phyloP scores from a whole-genome alignment of 2,888 invertebrate genomes.

The Andrena camellia region DNA sequence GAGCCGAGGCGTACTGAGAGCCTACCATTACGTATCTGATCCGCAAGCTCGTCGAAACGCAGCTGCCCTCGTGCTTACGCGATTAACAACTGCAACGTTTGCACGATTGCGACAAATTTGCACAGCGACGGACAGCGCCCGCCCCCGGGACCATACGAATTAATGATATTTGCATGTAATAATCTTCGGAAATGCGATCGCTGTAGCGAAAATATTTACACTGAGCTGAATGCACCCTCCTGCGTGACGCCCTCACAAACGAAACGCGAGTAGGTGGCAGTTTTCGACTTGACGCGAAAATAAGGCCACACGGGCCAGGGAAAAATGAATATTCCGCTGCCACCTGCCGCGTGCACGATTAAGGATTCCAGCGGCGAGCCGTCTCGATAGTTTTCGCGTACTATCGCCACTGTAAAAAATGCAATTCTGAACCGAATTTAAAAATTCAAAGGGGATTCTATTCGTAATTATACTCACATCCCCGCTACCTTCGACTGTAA shows the following conservation, averaged over 20 bases:
- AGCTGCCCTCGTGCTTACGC: neutral
- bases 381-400: neutral
- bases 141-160: constrained; percentile 13
- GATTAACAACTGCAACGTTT: constrained; percentile 29
- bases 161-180: constrained; percentile 42
- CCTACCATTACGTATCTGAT: too few relatives aligned
- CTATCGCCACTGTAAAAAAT: too few relatives aligned
- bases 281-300: neutral
- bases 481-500: too few relatives aligned
- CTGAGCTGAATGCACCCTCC: neutral
- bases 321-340: constrained; percentile 18
- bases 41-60: neutral
- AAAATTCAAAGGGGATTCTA: too few relatives aligned
- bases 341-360: neutral
- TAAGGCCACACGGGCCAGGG: neutral
- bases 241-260: neutral
- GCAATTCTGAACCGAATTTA: too few relatives aligned
- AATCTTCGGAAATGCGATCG: constrained; percentile 28
- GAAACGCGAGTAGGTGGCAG: too few relatives aligned
- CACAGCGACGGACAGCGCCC: constrained; percentile 16
- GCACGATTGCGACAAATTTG: constrained; percentile 38
- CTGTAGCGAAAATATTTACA: constrained; percentile 38
- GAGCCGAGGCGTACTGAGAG: too few relatives aligned
- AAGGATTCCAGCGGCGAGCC: constrained; percentile 24
- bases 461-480: too few relatives aligned